Conservation (phyloP, 2,888 invertebrate genomes). For the Limnephilus rhombicus region DNA sequence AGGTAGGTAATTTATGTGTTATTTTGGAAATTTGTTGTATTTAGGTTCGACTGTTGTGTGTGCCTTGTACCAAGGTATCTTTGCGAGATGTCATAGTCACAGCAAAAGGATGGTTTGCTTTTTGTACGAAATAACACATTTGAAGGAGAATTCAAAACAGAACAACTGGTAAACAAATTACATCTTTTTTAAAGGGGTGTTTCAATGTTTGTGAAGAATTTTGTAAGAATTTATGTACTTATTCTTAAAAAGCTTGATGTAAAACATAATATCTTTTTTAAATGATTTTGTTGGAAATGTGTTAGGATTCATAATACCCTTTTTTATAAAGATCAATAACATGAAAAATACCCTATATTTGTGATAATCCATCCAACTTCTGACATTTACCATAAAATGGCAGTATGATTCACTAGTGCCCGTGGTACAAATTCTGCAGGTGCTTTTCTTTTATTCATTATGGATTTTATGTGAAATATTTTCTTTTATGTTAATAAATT, state of each 20-base stretch:
- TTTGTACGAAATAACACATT: background rate
- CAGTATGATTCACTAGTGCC: too few relatives aligned
- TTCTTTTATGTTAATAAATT: too few relatives aligned
- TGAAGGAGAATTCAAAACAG: background rate
- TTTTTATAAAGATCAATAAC: too few relatives aligned
- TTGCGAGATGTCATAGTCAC: background rate
- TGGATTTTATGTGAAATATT: too few relatives aligned
- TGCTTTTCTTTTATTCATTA: too few relatives aligned
- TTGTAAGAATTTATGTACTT: background rate
- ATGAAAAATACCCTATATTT: too few relatives aligned
- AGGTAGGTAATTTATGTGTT: background rate
- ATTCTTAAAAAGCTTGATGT: background rate
- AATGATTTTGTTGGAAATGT: background rate
- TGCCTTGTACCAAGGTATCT: conserved; percentile 63
- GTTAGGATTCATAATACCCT: too few relatives aligned
- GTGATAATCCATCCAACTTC: too few relatives aligned
- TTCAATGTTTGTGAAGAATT: background rate
- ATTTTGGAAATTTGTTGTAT: conserved; percentile 47
- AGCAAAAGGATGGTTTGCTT: conserved; percentile 11
- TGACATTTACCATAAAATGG: too few relatives aligned
- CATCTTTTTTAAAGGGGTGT: background rate
- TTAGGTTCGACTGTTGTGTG: conserved; percentile 60
- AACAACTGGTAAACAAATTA: background rate
- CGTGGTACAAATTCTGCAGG: too few relatives aligned
- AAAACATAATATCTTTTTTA: conserved; percentile 18